A percentile compares a stretch with the other conserved stretches of the same genome.
These are phyloP conservation scores for Amaurobius ferox DNA, from an alignment of 2,888 invertebrate species.

Conservation along the genomic window DNA sequence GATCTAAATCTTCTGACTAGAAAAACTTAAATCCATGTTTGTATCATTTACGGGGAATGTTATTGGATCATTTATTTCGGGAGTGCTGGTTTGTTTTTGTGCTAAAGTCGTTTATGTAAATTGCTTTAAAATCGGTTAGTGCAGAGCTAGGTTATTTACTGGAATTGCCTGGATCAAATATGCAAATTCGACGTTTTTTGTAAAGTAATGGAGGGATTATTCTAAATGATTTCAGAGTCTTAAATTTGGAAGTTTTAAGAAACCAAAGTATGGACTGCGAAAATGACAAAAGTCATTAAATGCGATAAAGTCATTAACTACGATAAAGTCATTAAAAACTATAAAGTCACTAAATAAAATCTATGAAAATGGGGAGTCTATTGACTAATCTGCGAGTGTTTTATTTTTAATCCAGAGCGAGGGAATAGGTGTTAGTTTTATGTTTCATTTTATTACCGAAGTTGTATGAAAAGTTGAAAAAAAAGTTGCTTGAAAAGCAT, in stretches of 20 bases:
- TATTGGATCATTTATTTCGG: neutral
- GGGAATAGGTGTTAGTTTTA: no score
- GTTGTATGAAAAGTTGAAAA: no score
- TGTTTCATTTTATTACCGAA: no score
- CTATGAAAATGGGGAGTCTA: no score
- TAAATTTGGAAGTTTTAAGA: neutral
- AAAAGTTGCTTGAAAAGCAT: no score
- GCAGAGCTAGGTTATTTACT: neutral
- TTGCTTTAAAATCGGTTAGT: neutral
- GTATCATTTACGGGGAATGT: neutral
- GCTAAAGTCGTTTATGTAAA: neutral
- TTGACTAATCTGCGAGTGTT: no score
- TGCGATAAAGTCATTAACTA: no score
- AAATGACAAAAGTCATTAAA: no score
- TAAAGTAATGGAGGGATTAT: neutral
- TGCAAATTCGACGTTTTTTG: neutral
- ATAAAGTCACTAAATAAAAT: no score
- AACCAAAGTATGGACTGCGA: no score
- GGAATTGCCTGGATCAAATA: neutral
- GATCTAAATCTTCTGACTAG: neutral
- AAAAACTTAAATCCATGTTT: neutral
- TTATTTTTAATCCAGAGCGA: no score
- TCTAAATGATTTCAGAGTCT: neutral
- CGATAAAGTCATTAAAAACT: no score
- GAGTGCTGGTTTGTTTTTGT: neutral